A percentile compares a stretch with the other conserved stretches of the same genome.
Evolutionary conservation across 2,113 vertebrate genomes (phyloP).

Genomic region (Ictidomys tridecemlineatus): DNA sequence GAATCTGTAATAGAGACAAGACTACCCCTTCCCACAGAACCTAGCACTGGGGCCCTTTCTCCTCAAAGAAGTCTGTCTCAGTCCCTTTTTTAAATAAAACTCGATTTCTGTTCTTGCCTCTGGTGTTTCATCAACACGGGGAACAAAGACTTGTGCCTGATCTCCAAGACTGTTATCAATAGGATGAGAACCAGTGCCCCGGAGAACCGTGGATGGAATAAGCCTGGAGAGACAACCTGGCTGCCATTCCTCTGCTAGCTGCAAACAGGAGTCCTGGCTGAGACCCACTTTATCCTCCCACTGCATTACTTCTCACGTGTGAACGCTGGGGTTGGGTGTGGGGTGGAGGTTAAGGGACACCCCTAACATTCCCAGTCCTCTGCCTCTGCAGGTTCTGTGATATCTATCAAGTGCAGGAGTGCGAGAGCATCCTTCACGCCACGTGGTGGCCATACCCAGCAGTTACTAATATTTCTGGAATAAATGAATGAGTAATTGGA

Average conservation of each 20-base stretch:
- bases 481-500: neutral
- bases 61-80: too few species aligned
- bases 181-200: neutral
- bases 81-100: too few species aligned
- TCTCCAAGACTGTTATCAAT: too few species aligned
- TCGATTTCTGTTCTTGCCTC: too few species aligned
- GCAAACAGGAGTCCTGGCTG: neutral
- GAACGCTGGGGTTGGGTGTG: neutral
- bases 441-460: neutral
- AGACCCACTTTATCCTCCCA: neutral
- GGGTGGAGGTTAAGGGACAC: neutral
- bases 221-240: neutral
- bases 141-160: too few species aligned
- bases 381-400: neutral
- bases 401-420: neutral
- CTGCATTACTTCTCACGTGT: neutral
- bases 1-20: too few species aligned
- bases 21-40: too few species aligned
- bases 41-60: too few species aligned
- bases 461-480: neutral
- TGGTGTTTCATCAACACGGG: too few species aligned
- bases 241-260: neutral
- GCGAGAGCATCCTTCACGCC: neutral
- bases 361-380: neutral
- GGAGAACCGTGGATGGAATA: neutral